These are phyloP conservation scores for Homarus gammarus DNA, from an alignment of 2,888 invertebrate species.

Conservation along the genomic window DNA sequence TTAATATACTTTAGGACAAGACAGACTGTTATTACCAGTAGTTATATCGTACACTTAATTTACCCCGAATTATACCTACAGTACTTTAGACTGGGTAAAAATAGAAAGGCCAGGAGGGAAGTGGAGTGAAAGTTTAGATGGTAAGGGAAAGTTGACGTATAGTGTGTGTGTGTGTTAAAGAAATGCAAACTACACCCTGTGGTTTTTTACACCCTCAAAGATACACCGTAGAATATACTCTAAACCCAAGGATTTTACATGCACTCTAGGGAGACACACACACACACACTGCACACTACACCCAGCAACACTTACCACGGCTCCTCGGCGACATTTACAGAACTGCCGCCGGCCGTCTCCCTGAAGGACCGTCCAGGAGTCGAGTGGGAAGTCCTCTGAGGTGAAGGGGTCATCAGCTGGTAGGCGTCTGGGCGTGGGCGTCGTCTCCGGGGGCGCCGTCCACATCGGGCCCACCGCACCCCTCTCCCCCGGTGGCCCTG, in stretches of 20 bases:
- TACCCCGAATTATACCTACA: too few relatives aligned
- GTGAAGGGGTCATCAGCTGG: constrained; percentile 54
- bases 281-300: constrained; percentile 10
- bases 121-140: too few relatives aligned
- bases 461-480: constrained; percentile 78
- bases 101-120: too few relatives aligned
- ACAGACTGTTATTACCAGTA: too few relatives aligned
- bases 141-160: too few relatives aligned
- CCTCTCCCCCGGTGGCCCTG: constrained; percentile 80
- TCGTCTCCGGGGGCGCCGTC: constrained; percentile 7
- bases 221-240: not conserved
- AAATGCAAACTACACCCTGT: not conserved
- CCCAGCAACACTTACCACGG: constrained; percentile 81
- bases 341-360: constrained; percentile 78
- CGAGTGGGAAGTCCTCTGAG: constrained; percentile 69
- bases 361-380: constrained; percentile 69
- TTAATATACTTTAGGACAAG: too few relatives aligned
- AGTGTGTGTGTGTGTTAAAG: too few relatives aligned
- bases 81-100: too few relatives aligned
- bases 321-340: constrained; percentile 85
- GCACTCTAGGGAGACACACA: not conserved
- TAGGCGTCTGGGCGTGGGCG: constrained; percentile 27
- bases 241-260: not conserved
- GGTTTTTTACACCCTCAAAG: not conserved
- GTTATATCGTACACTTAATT: too few relatives aligned